Evolutionary conservation across 2,888 invertebrate species (phyloP), one percentile per base, ranked within the genome.

Genomic region (Gortyna flavago): DNA sequence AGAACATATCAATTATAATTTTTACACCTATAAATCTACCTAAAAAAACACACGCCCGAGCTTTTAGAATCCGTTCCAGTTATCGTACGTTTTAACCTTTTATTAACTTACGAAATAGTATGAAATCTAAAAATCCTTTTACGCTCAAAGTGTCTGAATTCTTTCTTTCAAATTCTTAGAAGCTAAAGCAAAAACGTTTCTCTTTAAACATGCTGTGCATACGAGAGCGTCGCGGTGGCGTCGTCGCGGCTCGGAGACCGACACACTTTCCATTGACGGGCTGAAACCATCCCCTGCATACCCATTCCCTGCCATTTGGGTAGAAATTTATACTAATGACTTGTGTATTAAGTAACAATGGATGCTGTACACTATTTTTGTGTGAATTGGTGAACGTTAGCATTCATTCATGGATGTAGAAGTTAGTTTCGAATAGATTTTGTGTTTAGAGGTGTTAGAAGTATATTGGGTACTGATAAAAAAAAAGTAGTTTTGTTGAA

Each of bases 231-330:
- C 74, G 81, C 76, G 75, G 38, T 88, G 93, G 93, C 97, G 97
- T 93, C 97, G 92, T 92, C 91, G 88, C 93, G 96, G 94, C 97
- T 96, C 93, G 93, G 91, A 83, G 88, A 89, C 93, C 95, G 97
- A 95, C 95, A 95, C 94, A 94, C 93, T 95, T 95, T 94, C 94
- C 95, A 95, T 95, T 95, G 96, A 96, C 95, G 93, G 94, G 91
- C 88, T 89, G 89, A 88, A 90, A 82, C 90, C 44, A 44, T 44
- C 44, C 44, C 91, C 88, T 86, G 78, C 73, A 78, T 91, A 86
- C 80, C 86, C 84, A 77, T 84, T 81, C 86, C 79, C 87, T 80
- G 81, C 89, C 88, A 87, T 89, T 87, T 86, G 79, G 80, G 79
- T 81, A 80, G 69, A 80, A 88, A 90, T 89, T 88, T 89, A 89